Evolutionary conservation across 2,888 invertebrate species (phyloP), one percentile per base, ranked within the genome.

Genomic region (Pristionchus fissidentatus): DNA sequence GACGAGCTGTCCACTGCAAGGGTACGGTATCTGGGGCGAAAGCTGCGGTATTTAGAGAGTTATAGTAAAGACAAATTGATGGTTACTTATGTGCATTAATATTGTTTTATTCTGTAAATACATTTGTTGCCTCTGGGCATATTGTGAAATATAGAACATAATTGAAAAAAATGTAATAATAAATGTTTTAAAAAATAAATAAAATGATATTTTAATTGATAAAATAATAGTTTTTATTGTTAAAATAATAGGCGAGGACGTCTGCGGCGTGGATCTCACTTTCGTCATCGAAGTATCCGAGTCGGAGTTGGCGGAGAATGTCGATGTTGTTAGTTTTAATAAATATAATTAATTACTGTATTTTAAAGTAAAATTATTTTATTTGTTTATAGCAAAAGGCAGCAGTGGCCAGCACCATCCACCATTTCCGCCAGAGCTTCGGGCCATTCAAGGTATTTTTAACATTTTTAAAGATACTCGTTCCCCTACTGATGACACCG

Each of bases 211-310:
- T 60, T 60, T 29, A 55, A 57, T 57, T 10, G 57, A 57, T 57
- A n/a, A n/a, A n/a, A 49, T 15, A 49, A 49, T 49, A 49, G 10
- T 49, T 19, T 49, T 15, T 19, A 66, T 22, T 35, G 35, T 70
- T 70, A 19, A 29, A 15, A 4, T 3, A 55, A 1, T 22, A 81
- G 81, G 52, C 4, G 81, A 60, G 43, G 81, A 81, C n/a, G 46
- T 62, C 26, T 81, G 81, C 49, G 81, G 62, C 29, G 62, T 81
- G 7, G 81, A 81, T 22, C 81, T 81, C 62, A 81, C 81, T 3
- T 81, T 81, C 62, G 81, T 81, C 46, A 81, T 81, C 52, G 81
- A 81, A 38, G 81, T 81, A 2, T 81, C 81, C 60, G 81, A 81
- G 10, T 60, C 62, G 7, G 81, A 81, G 26, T 32, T 62, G 81